Evolutionary conservation across 2,888 invertebrate genomes (phyloP).

Genomic region (Minunthozetes semirufus): DNA sequence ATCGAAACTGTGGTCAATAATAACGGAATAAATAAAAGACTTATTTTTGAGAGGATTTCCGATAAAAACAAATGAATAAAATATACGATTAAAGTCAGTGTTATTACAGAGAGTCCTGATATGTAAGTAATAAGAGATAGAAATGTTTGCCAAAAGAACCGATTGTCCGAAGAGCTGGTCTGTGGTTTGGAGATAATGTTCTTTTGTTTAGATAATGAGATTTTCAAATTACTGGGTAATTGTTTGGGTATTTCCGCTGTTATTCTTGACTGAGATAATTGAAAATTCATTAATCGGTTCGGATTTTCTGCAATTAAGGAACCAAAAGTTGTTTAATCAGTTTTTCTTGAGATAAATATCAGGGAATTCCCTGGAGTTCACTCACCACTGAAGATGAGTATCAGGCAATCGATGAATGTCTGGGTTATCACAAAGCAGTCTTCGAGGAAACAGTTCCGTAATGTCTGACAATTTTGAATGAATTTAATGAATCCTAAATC

Average conservation of each 20-base stretch:
- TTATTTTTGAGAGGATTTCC: background rate
- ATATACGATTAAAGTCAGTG: slow-evolving; percentile 7
- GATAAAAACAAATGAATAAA: slow-evolving; percentile 10
- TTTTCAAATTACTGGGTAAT: slow-evolving; percentile 14
- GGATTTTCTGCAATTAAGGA: slow-evolving; percentile 22
- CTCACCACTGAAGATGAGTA: background rate
- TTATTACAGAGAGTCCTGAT: background rate
- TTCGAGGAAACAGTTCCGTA: slow-evolving; percentile 2
- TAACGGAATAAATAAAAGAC: background rate
- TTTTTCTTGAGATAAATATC: too few relatives aligned
- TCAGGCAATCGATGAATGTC: background rate
- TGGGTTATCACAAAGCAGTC: slow-evolving; percentile 33
- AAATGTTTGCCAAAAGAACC: background rate
- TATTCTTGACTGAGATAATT: background rate
- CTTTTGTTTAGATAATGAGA: background rate
- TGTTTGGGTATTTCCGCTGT: background rate
- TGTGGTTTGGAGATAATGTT: background rate
- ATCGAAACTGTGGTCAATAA: background rate
- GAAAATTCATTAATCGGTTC: background rate
- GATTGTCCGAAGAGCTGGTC: background rate
- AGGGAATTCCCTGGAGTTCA: too few relatives aligned
- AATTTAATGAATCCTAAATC: slow-evolving; percentile 8
- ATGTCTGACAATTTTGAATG: background rate
- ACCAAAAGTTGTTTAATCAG: too few relatives aligned
- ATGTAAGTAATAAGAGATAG: background rate